Base-by-base conservation (phyloP, 2,797 vertebrate species). In the Fistularia tabacaria region DNA sequence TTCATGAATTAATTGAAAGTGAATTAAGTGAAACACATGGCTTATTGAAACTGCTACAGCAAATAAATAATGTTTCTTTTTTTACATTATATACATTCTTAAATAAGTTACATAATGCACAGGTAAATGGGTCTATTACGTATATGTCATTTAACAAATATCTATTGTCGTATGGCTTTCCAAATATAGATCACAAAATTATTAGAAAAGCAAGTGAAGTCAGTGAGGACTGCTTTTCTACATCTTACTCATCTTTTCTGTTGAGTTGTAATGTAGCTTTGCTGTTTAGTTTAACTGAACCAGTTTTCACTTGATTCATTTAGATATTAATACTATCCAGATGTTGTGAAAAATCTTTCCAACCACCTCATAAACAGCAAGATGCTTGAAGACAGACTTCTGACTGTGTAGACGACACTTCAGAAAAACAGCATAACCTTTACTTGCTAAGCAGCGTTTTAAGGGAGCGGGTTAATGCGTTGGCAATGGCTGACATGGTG, bases 401-500 rank as follows among this genome's bases (percentile, higher is more conserved):
- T 57, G 74, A 85, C 74, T 77, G 74, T 57, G 54, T 81, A 81
- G 82, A 81, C 79, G 76, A 81, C 81, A 75, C 81, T 71, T 74
- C 46, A 73, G 65, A 76, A 57, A 67, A 66, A n/a, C n/a, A 54
- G 59, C 58, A 58, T 62, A 71, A 77, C 75, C 76, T 89, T 92
- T 92, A 96, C 87, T 97, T 97, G 89, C 93, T 97, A 84, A 97
- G 96, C 93, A 98, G 95, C 89, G 90, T 96, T 93, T 97, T 98
- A 89, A 98, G 94, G 89, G 96, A 99, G 92, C 94, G 93, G 79
- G 94, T 98, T 89, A 98, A 94, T 90, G 96, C 93, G 89, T 95
- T 98, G 88, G 96, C 93, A 78, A 97, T 93, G 87, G 96, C 93
- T 72, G 94, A 94, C 95, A 98, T 97, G 86, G 95, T 93, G 81